phyloP scores from a whole-genome alignment of 1,140 invertebrate genomes.

The Trypoxylus dichotomus region DNA sequence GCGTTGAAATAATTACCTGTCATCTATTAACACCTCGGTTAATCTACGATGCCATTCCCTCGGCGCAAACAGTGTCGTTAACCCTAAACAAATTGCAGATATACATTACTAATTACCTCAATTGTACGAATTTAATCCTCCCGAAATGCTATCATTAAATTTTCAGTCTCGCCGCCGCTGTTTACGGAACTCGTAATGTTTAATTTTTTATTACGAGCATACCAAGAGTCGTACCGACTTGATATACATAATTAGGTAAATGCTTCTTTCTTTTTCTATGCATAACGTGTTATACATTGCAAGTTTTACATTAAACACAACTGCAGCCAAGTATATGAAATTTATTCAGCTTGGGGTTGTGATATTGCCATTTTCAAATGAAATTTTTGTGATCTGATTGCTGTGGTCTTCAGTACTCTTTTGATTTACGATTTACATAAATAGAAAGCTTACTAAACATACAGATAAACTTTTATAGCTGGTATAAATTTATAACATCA shows the following conservation, averaged over 20 bases:
- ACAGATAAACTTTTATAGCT: too few species aligned
- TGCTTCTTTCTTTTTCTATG: neutral
- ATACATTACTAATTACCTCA: constrained; percentile 31
- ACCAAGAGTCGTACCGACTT: neutral
- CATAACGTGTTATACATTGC: neutral
- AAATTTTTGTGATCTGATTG: too few species aligned
- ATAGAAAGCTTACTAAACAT: too few species aligned
- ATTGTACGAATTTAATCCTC: constrained; percentile 32
- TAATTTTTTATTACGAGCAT: constrained; percentile 15
- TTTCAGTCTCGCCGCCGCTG: constrained; percentile 13
- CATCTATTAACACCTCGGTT: constrained; percentile 29
- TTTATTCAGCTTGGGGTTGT: too few species aligned
- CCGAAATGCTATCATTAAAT: constrained; percentile 28
- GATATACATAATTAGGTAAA: neutral
- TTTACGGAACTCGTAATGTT: constrained; percentile 28
- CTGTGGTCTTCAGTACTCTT: too few species aligned
- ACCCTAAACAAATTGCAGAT: constrained; percentile 31
- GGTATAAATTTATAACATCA: too few species aligned
- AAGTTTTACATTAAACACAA: neutral
- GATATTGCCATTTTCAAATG: too few species aligned
- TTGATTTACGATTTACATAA: too few species aligned
- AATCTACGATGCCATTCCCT: constrained; percentile 27
- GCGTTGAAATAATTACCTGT: constrained; percentile 33
- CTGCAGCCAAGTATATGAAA: neutral
- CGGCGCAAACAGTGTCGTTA: constrained; percentile 30